Conservation (phyloP, 1,140 invertebrate genomes). For the Diploscapter pachys region DNA sequence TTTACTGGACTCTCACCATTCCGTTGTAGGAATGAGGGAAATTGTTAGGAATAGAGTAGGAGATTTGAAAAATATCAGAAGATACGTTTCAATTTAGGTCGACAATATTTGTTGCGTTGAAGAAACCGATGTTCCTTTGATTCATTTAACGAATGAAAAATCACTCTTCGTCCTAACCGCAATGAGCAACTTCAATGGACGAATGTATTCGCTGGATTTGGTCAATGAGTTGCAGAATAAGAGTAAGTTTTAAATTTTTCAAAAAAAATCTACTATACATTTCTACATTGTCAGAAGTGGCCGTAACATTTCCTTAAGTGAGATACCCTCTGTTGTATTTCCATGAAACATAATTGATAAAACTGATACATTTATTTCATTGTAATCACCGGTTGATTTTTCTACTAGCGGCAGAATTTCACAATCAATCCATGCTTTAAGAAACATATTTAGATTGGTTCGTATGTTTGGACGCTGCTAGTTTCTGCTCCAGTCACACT, state of each 20-base stretch:
- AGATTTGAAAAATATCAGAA: background rate
- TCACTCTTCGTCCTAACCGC: conserved; percentile 81
- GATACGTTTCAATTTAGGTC: conserved; percentile 22
- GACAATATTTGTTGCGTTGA: conserved; percentile 4
- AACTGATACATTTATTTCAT: too few species aligned
- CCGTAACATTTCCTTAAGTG: background rate
- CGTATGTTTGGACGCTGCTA: conserved; percentile 80
- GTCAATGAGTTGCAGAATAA: conserved; percentile 62
- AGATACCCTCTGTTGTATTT: background rate
- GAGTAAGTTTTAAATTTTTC: conserved; percentile 50
- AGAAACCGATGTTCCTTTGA: conserved; percentile 23
- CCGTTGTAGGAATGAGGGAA: conserved; percentile 84
- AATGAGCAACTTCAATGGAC: conserved; percentile 89
- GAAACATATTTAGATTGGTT: conserved; percentile 68
- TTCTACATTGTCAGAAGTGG: conserved; percentile 16
- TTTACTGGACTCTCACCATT: conserved; percentile 87
- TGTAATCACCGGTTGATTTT: too few species aligned
- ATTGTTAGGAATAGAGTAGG: conserved; percentile 44
- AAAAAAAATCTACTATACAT: conserved; percentile 22
- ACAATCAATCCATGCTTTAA: conserved; percentile 42
- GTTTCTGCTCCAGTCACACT: conserved; percentile 73
- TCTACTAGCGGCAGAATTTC: too few species aligned
- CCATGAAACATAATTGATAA: background rate
- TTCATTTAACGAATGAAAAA: conserved; percentile 54
- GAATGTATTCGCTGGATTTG: conserved; percentile 78